A percentile compares a stretch with the other conserved stretches of the same genome.
Evolutionary conservation across 2,797 vertebrate genomes (phyloP).

Genomic region (Neomorphus geoffroyi): DNA sequence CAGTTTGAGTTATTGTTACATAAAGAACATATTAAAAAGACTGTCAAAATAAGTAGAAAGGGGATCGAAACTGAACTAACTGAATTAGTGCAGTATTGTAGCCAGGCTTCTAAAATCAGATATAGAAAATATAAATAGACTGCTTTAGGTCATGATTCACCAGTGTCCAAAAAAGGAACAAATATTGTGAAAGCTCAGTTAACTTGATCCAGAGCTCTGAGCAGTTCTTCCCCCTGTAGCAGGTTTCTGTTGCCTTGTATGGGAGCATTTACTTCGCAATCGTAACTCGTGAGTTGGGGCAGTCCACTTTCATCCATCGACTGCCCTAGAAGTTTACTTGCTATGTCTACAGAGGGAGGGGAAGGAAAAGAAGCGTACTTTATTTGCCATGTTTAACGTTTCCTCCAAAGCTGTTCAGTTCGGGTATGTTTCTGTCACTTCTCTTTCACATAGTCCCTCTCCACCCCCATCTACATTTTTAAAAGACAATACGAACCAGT

Average conservation of each 20-base stretch:
- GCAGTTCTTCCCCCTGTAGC: slow-evolving; percentile 96
- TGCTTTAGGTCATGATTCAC: slow-evolving; percentile 85
- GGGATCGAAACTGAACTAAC: slow-evolving; percentile 80
- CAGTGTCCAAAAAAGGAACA: slow-evolving; percentile 91
- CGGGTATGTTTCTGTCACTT: neutral
- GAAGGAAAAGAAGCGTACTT: slow-evolving; percentile 47
- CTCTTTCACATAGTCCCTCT: neutral
- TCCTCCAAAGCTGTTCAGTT: neutral
- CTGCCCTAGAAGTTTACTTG: slow-evolving; percentile 87
- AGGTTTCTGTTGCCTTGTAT: slow-evolving; percentile 93
- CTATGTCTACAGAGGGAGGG: slow-evolving; percentile 83
- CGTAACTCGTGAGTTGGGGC: slow-evolving; percentile 94
- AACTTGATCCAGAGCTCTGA: slow-evolving; percentile 96
- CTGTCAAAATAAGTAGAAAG: slow-evolving; percentile 76
- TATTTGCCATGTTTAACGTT: slow-evolving; percentile 15
- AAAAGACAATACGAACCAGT: slow-evolving; percentile 81
- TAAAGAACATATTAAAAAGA: slow-evolving; percentile 75
- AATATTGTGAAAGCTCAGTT: slow-evolving; percentile 86
- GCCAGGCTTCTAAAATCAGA: slow-evolving; percentile 85
- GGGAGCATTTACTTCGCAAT: slow-evolving; percentile 98
- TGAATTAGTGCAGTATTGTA: slow-evolving; percentile 81
- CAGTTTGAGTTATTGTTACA: slow-evolving; percentile 63
- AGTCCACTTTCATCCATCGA: slow-evolving; percentile 86
- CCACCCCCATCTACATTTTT: neutral
- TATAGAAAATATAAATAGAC: slow-evolving; percentile 90